Evolutionary conservation across 2,888 invertebrate genomes (phyloP), one percentile per base, ranked within the genome.

Genomic region (Diogma glabrata): DNA sequence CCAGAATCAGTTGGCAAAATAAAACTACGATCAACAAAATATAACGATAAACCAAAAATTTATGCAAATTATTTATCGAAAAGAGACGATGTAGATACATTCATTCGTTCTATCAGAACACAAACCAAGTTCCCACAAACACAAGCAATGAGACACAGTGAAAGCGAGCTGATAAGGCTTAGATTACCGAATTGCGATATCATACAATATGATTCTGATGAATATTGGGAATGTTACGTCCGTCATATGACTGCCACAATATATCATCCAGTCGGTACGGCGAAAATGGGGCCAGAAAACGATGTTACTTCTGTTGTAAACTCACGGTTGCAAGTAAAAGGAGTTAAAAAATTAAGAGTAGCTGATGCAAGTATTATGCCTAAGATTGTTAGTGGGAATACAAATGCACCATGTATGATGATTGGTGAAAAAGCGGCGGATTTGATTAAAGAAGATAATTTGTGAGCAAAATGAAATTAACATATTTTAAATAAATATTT

Each of bases 191-290:
- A 85, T 0, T 92, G 91, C 61, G 78, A 82, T 52, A 77, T 77
- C 10, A 75, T 79, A 52, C 67, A 70, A 0, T 76, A 84, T 50
- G 81, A 82, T 58, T 80, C 82, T 10, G 87, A 90, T 62, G 85
- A 85, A 47, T 91, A 89, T 61, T 89, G 90, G 88, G 87, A 87
- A 60, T 91, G 91, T 62, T 79, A 83, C 55, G 74, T 88, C 22
- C 75, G 87, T 24, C 87, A 90, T 61, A 83, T 84, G 62, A 75
- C 77, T 1, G 82, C 82, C 56, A 89, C 89, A 0, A 76, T 86
- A 33, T 87, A 84, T 59, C 87, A 87, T 67, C 86, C 85, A 1
- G 76, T 76, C 2, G 77, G 85, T 47, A 77, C 79, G 1, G 72
- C 72, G 0, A 79, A 73, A 64, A 82, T 82, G 82, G 81, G 81